These are phyloP conservation scores for Gorsachius magnificus DNA, from an alignment of 2,797 vertebrate genomes.

Conservation along the genomic window DNA sequence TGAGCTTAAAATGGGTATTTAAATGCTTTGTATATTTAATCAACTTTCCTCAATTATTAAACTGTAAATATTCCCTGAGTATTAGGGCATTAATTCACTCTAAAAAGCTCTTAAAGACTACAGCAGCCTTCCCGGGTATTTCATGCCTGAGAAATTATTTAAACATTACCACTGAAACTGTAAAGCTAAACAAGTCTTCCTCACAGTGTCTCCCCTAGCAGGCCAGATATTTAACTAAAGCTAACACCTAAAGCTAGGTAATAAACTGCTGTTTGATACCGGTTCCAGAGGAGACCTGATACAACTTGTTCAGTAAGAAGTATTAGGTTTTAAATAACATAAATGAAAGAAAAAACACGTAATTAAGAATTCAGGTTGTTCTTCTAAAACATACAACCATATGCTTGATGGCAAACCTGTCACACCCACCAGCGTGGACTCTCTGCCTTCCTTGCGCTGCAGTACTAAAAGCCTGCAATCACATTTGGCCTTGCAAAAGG, in stretches of 20 bases:
- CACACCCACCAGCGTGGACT: background rate
- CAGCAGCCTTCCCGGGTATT: background rate
- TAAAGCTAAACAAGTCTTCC: conserved; percentile 11
- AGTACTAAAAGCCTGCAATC: background rate
- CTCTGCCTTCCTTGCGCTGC: background rate
- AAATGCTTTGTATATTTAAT: conserved; percentile 31
- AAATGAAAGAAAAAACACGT: background rate
- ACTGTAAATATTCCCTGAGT: conserved; percentile 1
- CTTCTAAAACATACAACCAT: background rate
- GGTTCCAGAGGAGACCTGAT: conserved; percentile 25
- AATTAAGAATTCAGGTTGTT: background rate
- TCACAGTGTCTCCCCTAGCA: background rate
- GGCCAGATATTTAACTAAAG: conserved; percentile 13
- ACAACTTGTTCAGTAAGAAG: conserved; percentile 38
- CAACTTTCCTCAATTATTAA: conserved; percentile 24
- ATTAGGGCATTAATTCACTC: background rate
- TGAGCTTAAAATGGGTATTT: conserved; percentile 3
- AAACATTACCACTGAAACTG: background rate
- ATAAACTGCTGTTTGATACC: conserved; percentile 29
- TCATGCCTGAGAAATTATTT: background rate
- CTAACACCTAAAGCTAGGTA: background rate
- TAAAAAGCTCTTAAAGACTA: background rate
- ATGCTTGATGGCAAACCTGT: background rate
- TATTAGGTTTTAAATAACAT: background rate
- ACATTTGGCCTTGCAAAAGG: background rate